Evolutionary conservation across 2,797 vertebrate species (phyloP), one percentile per base, ranked within the genome.

Genomic region (Alfaro cultratus): DNA sequence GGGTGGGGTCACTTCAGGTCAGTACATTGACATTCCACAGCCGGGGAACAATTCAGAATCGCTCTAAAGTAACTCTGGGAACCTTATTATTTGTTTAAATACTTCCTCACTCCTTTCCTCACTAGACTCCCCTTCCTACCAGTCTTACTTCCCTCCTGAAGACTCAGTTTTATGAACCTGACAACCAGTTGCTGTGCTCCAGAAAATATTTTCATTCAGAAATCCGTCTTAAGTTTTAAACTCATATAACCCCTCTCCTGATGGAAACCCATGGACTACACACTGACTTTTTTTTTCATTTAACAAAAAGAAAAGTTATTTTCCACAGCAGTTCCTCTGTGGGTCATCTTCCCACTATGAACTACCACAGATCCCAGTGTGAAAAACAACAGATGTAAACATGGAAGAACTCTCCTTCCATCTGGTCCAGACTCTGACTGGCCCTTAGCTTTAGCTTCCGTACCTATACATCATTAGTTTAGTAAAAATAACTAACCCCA

Each of bases 1-100:
- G 4, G n/a, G 53, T 45, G n/a, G 36, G 51, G 36, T 60, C 16
- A 60, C 39, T 11, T 29, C 39, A 43, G 53, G 36, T 45, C 62
- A 80, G 85, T 83, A 80, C 73, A 85, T 55, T 74, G 78, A 83
- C 82, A 85, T 83, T 88, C 87, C 83, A 64, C 31, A 41, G 31
- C 36, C 73, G 51, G 67, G 5, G 46, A 81, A 60, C 49, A 80
- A 82, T 62, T 72, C 73, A 72, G 16, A 34, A 36, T 64, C 31
- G 9, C 60, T 64, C 60, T 34, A 77, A 76, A 51, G 41, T 47
- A 73, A 81, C 72, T 79, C 67, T 41, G 60, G 47, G 76, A 86
- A 81, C 83, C 78, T 53, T 72, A 36, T 34, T 55, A 29, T 26
- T 85, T 39, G 1, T 62, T 77, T 34, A 1, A 74, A 70, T 77